Base-by-base conservation (phyloP, 2,797 vertebrate species). In the Siniperca obscura region DNA sequence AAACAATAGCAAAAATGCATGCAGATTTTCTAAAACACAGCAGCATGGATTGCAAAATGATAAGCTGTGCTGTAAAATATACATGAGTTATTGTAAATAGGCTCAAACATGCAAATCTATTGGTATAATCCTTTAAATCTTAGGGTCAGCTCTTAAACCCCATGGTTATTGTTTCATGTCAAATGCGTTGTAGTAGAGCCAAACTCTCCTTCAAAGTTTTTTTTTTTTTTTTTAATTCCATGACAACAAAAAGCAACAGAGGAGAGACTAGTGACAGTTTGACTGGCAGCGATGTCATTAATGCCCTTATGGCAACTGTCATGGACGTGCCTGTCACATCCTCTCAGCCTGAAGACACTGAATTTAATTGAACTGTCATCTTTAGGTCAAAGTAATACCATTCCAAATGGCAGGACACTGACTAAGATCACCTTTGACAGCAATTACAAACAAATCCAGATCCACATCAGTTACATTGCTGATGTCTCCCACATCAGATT, bases 341-440 rank as follows among this genome's bases (percentile, higher is more conserved):
- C 81, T 25, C 78, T 91, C 91, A 83, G 83, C 84, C 81, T 75
- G 87, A 89, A 87, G 89, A 90, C 85, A 78, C 69, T 21, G 53
- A 74, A 88, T 88, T 93, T 93, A 93, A 94, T 93, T 92, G 90
- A 92, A 90, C 83, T 94, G 93, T 93, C 92, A 91, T 88, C 88
- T 91, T 91, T 80, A 88, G 89, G 90, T 90, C 84, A 84, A 77
- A 84, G 89, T 72, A 84, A 87, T 85, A 77, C 53, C 12, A 2
- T 70, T 83, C 78, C 83, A 74, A 82, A 85, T 56, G 78, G 82
- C 70, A 78, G 86, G 83, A 78, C 86, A 70, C 76, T 84, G 90
- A 92, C 88, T 81, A n/a, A 81, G 67, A 93, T 91, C 87, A 76
- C 81, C 83, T 82, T 81, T 88, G 90, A 90, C 90, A 89, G 90